A percentile compares a stretch with the other conserved stretches of the same genome.
These are phyloP conservation scores for Tangara arthus DNA, from an alignment of 2,797 vertebrate species.

Conservation along the genomic window DNA sequence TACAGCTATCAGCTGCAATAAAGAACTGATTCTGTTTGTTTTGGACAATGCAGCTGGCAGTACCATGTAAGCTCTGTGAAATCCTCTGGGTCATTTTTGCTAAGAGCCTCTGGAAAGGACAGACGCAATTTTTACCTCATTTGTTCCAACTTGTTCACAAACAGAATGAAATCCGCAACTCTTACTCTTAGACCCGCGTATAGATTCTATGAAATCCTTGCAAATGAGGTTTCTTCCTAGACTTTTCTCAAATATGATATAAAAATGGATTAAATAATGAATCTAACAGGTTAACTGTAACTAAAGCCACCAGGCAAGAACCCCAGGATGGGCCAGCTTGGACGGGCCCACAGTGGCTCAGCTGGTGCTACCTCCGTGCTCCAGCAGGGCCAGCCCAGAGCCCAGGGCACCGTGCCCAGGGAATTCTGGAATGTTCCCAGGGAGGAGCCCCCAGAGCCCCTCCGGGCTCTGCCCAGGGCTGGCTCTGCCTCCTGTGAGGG, in stretches of 20 bases:
- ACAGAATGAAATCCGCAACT: neutral
- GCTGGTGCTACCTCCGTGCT: neutral
- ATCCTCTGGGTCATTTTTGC: neutral
- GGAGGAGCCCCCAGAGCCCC: neutral
- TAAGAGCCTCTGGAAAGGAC: neutral
- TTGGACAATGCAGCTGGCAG: neutral
- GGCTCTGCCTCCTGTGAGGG: neutral
- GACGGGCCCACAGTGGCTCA: neutral
- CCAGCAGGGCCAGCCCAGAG: neutral
- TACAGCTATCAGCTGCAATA: slow-evolving; percentile 13
- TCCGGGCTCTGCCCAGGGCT: neutral
- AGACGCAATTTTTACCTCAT: neutral
- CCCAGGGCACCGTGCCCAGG: accelerated
- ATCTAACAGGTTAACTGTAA: neutral
- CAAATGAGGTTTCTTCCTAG: neutral
- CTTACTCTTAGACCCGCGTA: neutral
- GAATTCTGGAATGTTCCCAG: accelerated
- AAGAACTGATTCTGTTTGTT: neutral
- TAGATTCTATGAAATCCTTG: neutral
- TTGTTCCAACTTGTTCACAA: neutral
- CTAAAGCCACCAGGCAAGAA: neutral
- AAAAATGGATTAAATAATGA: neutral
- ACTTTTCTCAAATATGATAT: neutral
- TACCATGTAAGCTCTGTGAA: neutral
- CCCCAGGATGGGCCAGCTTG: neutral